phyloP scores from a whole-genome alignment of 2,888 invertebrate species.

The Drosophila robusta region DNA sequence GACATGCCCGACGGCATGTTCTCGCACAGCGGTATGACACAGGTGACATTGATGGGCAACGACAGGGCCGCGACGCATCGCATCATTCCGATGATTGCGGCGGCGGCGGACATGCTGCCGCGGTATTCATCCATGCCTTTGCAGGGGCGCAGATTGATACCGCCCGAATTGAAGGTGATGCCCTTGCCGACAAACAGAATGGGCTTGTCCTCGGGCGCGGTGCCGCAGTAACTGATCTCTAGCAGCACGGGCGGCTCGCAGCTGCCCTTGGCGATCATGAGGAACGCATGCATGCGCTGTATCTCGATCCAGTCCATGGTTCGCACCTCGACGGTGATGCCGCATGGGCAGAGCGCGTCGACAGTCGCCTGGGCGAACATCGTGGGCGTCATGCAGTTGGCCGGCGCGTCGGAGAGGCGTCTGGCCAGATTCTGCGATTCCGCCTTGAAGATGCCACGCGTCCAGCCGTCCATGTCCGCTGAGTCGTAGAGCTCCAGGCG shows the following conservation, averaged over 20 bases:
- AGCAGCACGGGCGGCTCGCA: slow-evolving; percentile 87
- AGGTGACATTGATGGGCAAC: slow-evolving; percentile 86
- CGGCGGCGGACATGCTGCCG: slow-evolving; percentile 88
- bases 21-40: slow-evolving; percentile 85
- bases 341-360: slow-evolving; percentile 87
- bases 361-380: slow-evolving; percentile 89
- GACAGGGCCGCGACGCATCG: slow-evolving; percentile 86
- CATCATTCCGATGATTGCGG: slow-evolving; percentile 86
- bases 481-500: slow-evolving; percentile 86
- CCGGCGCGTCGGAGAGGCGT: slow-evolving; percentile 89
- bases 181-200: slow-evolving; percentile 87
- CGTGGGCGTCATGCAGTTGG: slow-evolving; percentile 91
- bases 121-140: slow-evolving; percentile 82
- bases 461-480: slow-evolving; percentile 87
- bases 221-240: slow-evolving; percentile 86
- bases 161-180: slow-evolving; percentile 86
- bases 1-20: slow-evolving; percentile 87
- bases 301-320: slow-evolving; percentile 87
- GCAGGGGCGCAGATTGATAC: slow-evolving; percentile 76
- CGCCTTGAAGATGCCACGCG: slow-evolving; percentile 88
- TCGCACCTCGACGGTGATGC: slow-evolving; percentile 85
- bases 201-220: slow-evolving; percentile 85
- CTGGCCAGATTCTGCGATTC: slow-evolving; percentile 91
- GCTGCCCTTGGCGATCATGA: slow-evolving; percentile 83
- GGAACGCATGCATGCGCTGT: slow-evolving; percentile 86